A percentile compares a stretch with the other conserved stretches of the same genome.
These are phyloP conservation scores for Sarcophaga rosellei DNA, from an alignment of 2,888 invertebrate species.

Conservation along the genomic window DNA sequence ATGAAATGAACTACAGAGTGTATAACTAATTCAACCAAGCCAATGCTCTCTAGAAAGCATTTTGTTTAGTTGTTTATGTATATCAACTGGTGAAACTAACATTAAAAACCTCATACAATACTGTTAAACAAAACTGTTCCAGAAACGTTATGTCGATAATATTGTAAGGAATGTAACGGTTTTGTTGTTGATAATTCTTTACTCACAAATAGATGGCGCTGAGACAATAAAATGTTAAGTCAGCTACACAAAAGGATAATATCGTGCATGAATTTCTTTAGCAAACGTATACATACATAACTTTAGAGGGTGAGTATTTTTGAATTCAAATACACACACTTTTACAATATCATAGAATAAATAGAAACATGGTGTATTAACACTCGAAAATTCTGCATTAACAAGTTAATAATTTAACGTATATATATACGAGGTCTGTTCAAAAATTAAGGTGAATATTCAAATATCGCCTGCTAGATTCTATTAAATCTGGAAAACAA, in stretches of 20 bases:
- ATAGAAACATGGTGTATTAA: not conserved
- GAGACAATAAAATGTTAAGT: not conserved
- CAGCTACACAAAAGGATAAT: not conserved
- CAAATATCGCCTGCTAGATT: no score
- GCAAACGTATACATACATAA: not conserved
- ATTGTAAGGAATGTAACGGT: constrained; percentile 22
- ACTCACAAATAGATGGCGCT: constrained; percentile 48
- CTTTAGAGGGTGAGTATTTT: constrained; percentile 2
- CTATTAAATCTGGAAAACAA: no score
- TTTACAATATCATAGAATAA: not conserved
- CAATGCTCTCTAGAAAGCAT: no score
- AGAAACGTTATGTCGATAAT: constrained; percentile 11
- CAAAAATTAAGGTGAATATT: no score
- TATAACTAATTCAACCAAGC: no score
- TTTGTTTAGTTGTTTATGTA: no score
- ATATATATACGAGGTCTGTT: no score
- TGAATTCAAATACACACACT: not conserved
- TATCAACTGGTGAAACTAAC: no score
- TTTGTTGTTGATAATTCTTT: not conserved
- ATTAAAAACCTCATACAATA: not conserved
- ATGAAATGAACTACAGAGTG: no score
- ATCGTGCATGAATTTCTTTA: not conserved
- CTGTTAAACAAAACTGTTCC: not conserved
- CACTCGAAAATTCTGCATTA: no score
- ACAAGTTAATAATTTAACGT: no score